phyloP scores from a whole-genome alignment of 2,888 invertebrate species.

The Troides aeacus region DNA sequence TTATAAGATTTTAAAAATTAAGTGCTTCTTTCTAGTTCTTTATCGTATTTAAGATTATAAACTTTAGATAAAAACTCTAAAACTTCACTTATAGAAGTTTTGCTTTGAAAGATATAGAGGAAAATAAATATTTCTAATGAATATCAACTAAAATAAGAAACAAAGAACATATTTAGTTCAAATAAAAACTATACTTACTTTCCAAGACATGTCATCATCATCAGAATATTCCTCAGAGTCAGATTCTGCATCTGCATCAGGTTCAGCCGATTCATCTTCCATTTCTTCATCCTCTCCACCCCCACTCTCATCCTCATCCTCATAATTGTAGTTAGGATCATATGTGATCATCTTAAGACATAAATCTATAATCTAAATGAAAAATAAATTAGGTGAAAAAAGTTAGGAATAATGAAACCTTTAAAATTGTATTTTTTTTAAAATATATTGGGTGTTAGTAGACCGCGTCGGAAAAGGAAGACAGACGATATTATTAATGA shows the following conservation, averaged over 20 bases:
- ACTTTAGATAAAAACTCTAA: too few species aligned
- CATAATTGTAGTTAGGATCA: conserved; percentile 99
- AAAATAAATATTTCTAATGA: too few species aligned
- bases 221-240: conserved; percentile 98
- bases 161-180: not conserved
- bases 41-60: not conserved
- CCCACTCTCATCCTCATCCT: conserved; percentile 88
- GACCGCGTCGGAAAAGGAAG: too few species aligned
- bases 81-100: too few species aligned
- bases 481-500: too few species aligned
- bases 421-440: not conserved
- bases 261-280: conserved; percentile 84
- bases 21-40: not conserved
- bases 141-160: not conserved
- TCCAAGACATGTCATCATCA: conserved; percentile 99
- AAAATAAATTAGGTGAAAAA: conserved; percentile 4
- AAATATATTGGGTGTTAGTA: too few species aligned
- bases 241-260: conserved; percentile 87
- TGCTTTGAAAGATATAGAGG: too few species aligned
- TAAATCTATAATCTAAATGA: conserved; percentile 86
- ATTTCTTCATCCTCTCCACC: conserved; percentile 87
- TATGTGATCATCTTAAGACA: conserved; percentile 96
- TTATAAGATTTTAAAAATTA: not conserved
- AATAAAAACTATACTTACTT: conserved; percentile 69
- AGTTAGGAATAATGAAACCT: not conserved